Percentiles rank a stretch among this genome's conserved stretches.
These are phyloP conservation scores for Phaetusa simplex DNA, from an alignment of 2,113 vertebrate genomes.

Conservation along the genomic window DNA sequence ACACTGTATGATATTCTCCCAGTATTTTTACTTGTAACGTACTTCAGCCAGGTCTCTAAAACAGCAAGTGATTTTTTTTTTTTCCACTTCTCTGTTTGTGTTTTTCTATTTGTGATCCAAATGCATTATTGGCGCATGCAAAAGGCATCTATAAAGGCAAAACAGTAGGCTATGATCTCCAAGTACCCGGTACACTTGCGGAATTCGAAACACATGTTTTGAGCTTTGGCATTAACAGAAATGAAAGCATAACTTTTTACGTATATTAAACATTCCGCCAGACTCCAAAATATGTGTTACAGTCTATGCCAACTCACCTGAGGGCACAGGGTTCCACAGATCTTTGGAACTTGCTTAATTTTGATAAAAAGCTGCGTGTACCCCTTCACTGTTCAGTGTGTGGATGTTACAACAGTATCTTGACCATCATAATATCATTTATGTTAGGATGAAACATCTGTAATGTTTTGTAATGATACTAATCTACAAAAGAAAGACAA, in stretches of 20 bases:
- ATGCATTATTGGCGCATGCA: not conserved
- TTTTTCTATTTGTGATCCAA: slow-evolving; percentile 2
- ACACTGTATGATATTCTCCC: not conserved
- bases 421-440: slow-evolving; percentile 8
- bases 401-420: not conserved
- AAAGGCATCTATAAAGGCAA: slow-evolving; percentile 8
- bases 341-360: slow-evolving; percentile 10
- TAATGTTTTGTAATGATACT: slow-evolving; percentile 7
- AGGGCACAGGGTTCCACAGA: not conserved
- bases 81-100: not conserved
- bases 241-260: not conserved
- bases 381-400: not conserved
- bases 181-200: not conserved
- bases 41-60: not conserved
- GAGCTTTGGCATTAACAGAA: slow-evolving; percentile 19
- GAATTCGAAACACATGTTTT: slow-evolving; percentile 29
- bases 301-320: not conserved
- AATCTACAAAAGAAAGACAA: slow-evolving; percentile 25
- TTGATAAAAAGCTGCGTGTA: not conserved
- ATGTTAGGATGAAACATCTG: not conserved
- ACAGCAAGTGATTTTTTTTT: not conserved
- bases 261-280: not conserved
- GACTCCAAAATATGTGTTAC: slow-evolving; percentile 4
- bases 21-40: not conserved
- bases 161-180: slow-evolving; percentile 7